Evolutionary conservation across 2,888 invertebrate genomes (phyloP).

Genomic region (Lomographa bimaculata): DNA sequence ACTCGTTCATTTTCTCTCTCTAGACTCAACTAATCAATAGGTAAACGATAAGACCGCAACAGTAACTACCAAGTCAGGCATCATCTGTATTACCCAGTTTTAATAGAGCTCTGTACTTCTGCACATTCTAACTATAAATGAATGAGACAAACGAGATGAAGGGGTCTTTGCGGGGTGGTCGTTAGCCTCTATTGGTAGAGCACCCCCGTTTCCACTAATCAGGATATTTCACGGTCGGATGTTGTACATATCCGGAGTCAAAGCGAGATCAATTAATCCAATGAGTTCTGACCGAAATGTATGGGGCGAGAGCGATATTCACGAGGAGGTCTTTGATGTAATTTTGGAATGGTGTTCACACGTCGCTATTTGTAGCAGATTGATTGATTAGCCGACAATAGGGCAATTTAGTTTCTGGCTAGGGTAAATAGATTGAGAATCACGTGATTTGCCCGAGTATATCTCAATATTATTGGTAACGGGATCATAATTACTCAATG

Average conservation of each 20-base stretch:
- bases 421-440: too few relatives aligned
- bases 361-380: too few relatives aligned
- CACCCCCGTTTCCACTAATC: conserved; percentile 46
- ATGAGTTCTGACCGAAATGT: conserved; percentile 7
- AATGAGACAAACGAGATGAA: conserved; percentile 37
- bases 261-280: conserved; percentile 47
- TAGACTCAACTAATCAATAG: too few relatives aligned
- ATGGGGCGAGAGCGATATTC: conserved; percentile 3
- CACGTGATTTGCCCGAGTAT: too few relatives aligned
- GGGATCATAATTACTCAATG: too few relatives aligned
- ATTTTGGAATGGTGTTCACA: conserved; percentile 3
- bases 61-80: conserved; percentile 44
- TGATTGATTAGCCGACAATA: too few relatives aligned
- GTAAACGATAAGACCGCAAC: conserved; percentile 44
- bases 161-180: conserved; percentile 37
- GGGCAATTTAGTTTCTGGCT: too few relatives aligned
- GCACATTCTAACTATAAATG: conserved; percentile 12
- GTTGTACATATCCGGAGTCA: conserved; percentile 37
- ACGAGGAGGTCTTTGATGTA: conserved; percentile 11
- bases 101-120: conserved; percentile 24
- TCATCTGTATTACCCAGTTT: conserved; percentile 33
- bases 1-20: conserved; percentile 1
- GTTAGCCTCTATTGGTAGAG: conserved; percentile 33
- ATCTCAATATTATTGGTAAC: too few relatives aligned
- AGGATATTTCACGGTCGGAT: conserved; percentile 50